phyloP scores from a whole-genome alignment of 2,797 vertebrate species.

The Ciconia nigra region DNA sequence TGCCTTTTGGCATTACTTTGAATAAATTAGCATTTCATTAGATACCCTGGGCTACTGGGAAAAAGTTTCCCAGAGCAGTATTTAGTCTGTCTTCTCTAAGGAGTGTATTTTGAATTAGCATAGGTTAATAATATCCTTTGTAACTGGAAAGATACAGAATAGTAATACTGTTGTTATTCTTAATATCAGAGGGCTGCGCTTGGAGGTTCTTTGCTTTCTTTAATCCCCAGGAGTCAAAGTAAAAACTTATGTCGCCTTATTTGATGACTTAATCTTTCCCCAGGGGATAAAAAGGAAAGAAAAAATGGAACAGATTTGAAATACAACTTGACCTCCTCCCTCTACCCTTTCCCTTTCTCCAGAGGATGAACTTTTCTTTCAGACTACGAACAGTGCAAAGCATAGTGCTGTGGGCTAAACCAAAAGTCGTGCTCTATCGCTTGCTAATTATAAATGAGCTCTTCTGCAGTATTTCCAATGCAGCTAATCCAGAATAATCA shows the following conservation, averaged over 20 bases:
- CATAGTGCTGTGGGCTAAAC: background rate
- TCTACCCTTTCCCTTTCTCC: background rate
- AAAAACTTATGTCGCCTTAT: background rate
- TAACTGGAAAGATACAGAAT: background rate
- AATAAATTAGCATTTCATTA: slow-evolving; percentile 62
- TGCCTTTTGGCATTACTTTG: slow-evolving; percentile 51
- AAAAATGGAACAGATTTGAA: background rate
- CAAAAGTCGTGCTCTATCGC: accelerated
- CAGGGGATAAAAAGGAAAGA: background rate
- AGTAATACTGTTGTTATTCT: background rate
- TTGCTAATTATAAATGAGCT: background rate
- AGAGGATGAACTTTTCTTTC: background rate
- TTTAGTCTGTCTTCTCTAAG: background rate
- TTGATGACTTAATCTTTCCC: background rate
- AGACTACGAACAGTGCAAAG: background rate
- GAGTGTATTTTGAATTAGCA: background rate
- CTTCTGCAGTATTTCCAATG: background rate
- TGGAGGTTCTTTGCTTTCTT: background rate
- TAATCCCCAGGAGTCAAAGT: background rate
- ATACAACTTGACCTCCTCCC: background rate
- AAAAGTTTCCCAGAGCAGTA: background rate
- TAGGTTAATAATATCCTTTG: slow-evolving; percentile 5
- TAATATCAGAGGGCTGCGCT: background rate
- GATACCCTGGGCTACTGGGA: background rate
- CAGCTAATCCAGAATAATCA: background rate